Evolutionary conservation across 2,113 vertebrate genomes (phyloP).

Genomic region (Jaculus jaculus): DNA sequence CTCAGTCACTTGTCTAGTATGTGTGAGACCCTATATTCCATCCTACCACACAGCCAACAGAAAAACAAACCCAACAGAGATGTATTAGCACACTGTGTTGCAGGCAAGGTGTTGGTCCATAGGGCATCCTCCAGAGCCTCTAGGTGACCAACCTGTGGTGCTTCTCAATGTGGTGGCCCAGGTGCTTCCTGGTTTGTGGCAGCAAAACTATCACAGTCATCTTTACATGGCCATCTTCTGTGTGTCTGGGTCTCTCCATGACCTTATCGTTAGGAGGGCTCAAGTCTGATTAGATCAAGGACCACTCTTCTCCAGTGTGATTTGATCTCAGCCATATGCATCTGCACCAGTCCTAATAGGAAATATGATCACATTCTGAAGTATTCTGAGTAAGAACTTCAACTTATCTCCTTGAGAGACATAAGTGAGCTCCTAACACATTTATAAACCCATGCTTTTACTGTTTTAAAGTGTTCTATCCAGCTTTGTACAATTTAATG

Average conservation of each 20-base stretch:
- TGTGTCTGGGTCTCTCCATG: neutral
- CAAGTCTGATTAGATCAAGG: neutral
- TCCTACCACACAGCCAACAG: too few species aligned
- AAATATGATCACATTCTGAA: neutral
- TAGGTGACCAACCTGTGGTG: too few species aligned
- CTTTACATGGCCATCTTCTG: too few species aligned
- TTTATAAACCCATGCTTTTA: neutral
- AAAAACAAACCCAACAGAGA: neutral
- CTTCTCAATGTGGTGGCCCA: too few species aligned
- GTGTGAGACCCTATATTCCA: too few species aligned
- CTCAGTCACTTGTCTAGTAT: too few species aligned
- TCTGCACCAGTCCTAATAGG: neutral
- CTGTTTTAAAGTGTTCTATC: neutral
- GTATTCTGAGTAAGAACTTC: neutral
- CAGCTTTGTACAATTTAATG: neutral
- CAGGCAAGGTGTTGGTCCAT: too few species aligned
- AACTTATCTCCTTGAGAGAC: neutral
- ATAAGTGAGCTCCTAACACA: neutral
- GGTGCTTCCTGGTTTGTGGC: too few species aligned
- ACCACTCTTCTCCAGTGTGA: neutral
- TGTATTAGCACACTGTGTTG: neutral
- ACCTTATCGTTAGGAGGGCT: neutral
- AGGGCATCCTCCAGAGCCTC: too few species aligned
- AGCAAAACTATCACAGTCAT: too few species aligned
- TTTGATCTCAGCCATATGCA: neutral